A percentile compares a stretch with the other conserved stretches of the same genome.
phyloP scores from a whole-genome alignment of 2,113 vertebrate species.

The Psephotus haematonotus region DNA sequence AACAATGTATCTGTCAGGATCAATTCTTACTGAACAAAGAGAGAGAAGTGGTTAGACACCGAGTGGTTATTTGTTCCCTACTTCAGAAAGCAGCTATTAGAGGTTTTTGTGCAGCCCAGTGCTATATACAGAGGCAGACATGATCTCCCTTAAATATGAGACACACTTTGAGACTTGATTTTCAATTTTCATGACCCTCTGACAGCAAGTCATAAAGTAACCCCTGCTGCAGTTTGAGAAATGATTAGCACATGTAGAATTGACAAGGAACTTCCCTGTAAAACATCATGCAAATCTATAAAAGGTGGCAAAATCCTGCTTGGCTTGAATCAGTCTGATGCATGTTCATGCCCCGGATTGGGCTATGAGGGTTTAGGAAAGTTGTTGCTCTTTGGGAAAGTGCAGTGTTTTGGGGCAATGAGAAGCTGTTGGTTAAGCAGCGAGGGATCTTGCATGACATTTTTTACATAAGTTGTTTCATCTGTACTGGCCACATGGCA shows the following conservation, averaged over 20 bases:
- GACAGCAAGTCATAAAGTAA: background rate
- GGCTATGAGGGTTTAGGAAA: background rate
- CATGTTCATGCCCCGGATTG: background rate
- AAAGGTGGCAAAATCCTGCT: background rate
- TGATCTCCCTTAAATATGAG: background rate
- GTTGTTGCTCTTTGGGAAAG: background rate
- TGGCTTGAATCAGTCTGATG: background rate
- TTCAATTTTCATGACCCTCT: background rate
- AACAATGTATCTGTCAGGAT: background rate
- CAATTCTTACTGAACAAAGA: background rate
- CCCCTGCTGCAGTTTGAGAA: background rate
- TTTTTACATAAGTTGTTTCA: background rate
- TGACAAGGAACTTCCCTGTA: background rate
- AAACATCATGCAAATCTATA: background rate
- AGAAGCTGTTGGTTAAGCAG: background rate
- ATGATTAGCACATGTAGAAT: background rate
- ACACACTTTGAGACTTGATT: background rate
- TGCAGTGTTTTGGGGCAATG: background rate
- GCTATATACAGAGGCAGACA: rapidly evolving
- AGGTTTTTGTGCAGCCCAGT: background rate
- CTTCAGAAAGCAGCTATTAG: background rate
- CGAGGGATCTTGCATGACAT: background rate
- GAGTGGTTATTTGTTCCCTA: background rate
- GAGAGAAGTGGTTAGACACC: background rate
- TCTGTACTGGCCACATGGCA: background rate